Conservation (phyloP, 1,140 invertebrate genomes). For the Drosophila aff. region DNA sequence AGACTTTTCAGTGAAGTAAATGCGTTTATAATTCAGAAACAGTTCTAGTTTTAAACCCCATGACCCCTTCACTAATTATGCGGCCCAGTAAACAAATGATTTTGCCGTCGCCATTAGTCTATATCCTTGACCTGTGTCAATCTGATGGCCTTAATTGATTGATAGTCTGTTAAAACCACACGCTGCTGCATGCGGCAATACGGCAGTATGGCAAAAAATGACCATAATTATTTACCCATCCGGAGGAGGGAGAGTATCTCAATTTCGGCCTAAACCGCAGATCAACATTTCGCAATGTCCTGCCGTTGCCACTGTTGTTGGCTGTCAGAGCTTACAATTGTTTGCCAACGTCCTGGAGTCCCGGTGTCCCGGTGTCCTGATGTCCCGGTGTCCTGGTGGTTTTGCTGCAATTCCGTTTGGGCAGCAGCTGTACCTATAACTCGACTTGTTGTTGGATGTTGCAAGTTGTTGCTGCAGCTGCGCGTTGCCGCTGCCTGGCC, state of each 20-base stretch:
- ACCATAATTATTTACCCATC: conserved; percentile 27
- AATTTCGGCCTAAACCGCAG: conserved; percentile 43
- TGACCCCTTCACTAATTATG: neutral
- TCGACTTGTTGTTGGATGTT: conserved; percentile 43
- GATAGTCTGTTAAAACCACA: conserved; percentile 25
- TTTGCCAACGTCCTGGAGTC: conserved; percentile 54
- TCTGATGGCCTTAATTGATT: conserved; percentile 30
- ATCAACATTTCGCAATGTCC: conserved; percentile 37
- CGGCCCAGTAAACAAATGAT: conserved; percentile 6
- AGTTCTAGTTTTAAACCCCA: neutral
- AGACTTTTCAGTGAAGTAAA: neutral
- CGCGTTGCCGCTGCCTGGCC: conserved; percentile 8
- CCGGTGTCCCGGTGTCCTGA: neutral
- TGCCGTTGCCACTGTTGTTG: conserved; percentile 68
- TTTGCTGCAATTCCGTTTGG: conserved; percentile 58
- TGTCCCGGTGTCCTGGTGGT: conserved; percentile 38
- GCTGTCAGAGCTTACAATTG: conserved; percentile 81
- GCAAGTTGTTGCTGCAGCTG: conserved; percentile 46
- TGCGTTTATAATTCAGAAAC: neutral
- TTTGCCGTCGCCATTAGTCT: neutral
- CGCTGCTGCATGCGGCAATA: conserved; percentile 9
- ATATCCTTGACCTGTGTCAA: conserved; percentile 28
- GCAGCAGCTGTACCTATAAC: conserved; percentile 61
- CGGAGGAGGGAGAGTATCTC: conserved; percentile 42
- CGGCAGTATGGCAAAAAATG: conserved; percentile 3